These are phyloP conservation scores for Sminthurides bifidus DNA, from an alignment of 1,140 invertebrate genomes.

Conservation along the genomic window DNA sequence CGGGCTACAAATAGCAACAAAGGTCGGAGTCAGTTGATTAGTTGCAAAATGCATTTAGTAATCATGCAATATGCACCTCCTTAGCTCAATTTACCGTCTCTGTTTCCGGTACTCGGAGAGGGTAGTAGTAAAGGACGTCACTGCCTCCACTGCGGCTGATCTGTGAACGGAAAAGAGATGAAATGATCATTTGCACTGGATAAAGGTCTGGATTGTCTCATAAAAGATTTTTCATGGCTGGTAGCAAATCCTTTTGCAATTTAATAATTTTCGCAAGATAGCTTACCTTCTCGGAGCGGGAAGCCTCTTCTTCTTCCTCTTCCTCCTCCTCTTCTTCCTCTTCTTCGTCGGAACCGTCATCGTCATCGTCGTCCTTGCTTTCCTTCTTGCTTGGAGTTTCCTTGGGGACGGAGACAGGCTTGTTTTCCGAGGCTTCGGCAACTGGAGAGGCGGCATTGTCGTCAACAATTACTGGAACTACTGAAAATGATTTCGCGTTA, in stretches of 20 bases:
- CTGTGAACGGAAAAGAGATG: constrained; percentile 10
- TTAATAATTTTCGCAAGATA: not conserved
- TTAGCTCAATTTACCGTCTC: too few species aligned
- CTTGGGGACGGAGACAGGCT: constrained; percentile 9
- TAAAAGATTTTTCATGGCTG: not conserved
- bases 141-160: constrained; percentile 19
- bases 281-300: constrained; percentile 24
- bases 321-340: constrained; percentile 31
- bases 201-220: not conserved
- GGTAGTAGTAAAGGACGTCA: constrained; percentile 30
- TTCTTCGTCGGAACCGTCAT: constrained; percentile 30
- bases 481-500: too few species aligned
- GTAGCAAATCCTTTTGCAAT: not conserved
- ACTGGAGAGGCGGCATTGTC: constrained; percentile 7
- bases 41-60: too few species aligned
- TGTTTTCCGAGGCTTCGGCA: constrained; percentile 1
- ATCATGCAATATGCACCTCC: too few species aligned
- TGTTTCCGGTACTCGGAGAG: too few species aligned
- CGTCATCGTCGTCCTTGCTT: constrained; percentile 26
- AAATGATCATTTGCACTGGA: too few species aligned
- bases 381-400: constrained; percentile 7
- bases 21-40: too few species aligned
- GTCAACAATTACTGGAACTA: constrained; percentile 30
- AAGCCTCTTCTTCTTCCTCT: constrained; percentile 20
- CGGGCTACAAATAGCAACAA: too few species aligned